These are phyloP conservation scores for Tetranychus truncatus DNA, from an alignment of 2,888 invertebrate genomes.

Conservation along the genomic window DNA sequence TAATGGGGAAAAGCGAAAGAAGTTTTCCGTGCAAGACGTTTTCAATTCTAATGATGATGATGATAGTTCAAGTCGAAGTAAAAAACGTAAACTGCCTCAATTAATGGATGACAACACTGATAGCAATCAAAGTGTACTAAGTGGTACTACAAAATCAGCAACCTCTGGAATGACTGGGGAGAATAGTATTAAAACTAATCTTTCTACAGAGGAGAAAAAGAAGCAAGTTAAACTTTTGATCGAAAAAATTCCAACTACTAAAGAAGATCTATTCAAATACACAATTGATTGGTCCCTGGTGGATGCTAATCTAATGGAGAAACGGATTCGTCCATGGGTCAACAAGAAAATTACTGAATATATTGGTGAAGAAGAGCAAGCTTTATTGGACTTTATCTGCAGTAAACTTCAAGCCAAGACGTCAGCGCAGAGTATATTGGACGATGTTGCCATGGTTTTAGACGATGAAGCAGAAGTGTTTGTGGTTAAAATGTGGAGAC, in stretches of 20 bases:
- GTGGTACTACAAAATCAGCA: neutral
- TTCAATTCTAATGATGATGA: conserved; percentile 59
- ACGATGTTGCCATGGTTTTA: conserved; percentile 97
- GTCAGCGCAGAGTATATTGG: conserved; percentile 78
- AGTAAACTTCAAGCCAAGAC: conserved; percentile 87
- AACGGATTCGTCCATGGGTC: conserved; percentile 95
- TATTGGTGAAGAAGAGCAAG: conserved; percentile 96
- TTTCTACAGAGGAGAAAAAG: conserved; percentile 65
- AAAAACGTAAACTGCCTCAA: conserved; percentile 57
- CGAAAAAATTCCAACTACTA: conserved; percentile 93
- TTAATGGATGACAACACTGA: conserved; percentile 22
- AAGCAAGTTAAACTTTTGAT: conserved; percentile 91
- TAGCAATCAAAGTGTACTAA: conserved; percentile 20
- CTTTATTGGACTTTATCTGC: conserved; percentile 96
- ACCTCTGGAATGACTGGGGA: neutral
- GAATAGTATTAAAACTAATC: neutral
- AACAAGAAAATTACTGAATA: conserved; percentile 99
- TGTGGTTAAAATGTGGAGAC: conserved; percentile 99
- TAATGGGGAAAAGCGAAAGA: conserved; percentile 39
- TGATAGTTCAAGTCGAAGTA: conserved; percentile 29
- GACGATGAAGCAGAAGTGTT: conserved; percentile 99
- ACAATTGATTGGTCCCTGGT: conserved; percentile 74
- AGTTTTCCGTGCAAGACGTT: conserved; percentile 60
- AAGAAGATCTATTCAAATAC: conserved; percentile 85
- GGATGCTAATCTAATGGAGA: conserved; percentile 66